A percentile compares a stretch with the other conserved stretches of the same genome.
phyloP scores from a whole-genome alignment of 2,888 invertebrate species.

The Protonemura montana region DNA sequence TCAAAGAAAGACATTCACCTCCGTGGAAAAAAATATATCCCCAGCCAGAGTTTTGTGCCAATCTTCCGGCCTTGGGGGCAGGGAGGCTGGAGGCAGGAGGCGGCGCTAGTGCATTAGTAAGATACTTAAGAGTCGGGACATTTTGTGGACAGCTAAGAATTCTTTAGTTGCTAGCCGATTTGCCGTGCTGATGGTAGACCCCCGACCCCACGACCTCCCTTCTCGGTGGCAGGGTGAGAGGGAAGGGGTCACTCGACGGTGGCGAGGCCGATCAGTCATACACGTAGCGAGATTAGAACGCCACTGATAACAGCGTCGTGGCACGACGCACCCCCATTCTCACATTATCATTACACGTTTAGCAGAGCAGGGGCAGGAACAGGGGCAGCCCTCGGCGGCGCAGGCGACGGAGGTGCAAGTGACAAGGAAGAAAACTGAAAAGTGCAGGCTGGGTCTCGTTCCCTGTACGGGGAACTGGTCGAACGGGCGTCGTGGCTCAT shows the following conservation, averaged over 20 bases:
- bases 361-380: not conserved
- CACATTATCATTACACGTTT: not conserved
- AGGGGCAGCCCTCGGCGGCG: no score
- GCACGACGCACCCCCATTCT: not conserved
- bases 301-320: not conserved
- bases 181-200: not conserved
- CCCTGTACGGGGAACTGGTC: no score
- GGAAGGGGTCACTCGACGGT: not conserved
- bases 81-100: not conserved
- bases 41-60: conserved; percentile 33
- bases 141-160: conserved; percentile 40
- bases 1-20: conserved; percentile 29
- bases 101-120: conserved; percentile 38
- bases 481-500: no score
- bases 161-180: not conserved
- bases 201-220: not conserved
- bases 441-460: no score
- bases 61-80: conserved; percentile 26
- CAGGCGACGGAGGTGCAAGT: no score
- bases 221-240: not conserved
- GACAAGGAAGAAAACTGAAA: no score
- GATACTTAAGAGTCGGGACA: conserved; percentile 42
- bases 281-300: not conserved
- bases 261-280: not conserved
- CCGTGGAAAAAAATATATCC: conserved; percentile 21